Conservation (phyloP, 2,113 vertebrate species). For the Chamaea fasciata region DNA sequence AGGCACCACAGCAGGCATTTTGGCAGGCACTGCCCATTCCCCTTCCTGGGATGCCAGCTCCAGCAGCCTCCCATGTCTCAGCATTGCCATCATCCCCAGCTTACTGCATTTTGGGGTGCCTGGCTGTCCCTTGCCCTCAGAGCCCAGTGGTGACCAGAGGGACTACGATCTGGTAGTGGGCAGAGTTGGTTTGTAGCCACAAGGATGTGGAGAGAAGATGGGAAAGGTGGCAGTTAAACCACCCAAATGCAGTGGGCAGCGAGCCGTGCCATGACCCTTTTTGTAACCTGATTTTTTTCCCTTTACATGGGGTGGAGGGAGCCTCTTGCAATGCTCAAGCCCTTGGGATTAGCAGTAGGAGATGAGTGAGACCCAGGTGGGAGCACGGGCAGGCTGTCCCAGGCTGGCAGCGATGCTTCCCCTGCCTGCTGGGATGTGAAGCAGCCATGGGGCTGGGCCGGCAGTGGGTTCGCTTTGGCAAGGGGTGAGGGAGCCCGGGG, state of each 20-base stretch:
- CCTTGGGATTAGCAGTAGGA: not conserved
- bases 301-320: not conserved
- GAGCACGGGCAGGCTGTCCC: rapidly evolving
- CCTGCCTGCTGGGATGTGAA: not conserved
- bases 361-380: not conserved
- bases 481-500: not conserved
- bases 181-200: not conserved
- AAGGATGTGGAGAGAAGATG: not conserved
- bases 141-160: not conserved
- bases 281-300: not conserved
- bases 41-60: not conserved
- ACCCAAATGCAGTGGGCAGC: not conserved
- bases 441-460: not conserved
- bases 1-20: not conserved
- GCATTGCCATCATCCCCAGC: not conserved
- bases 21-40: not conserved
- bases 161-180: not conserved
- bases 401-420: not conserved
- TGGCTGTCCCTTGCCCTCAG: not conserved
- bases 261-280: not conserved
- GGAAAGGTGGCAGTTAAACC: not conserved
- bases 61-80: not conserved
- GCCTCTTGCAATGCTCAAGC: not conserved
- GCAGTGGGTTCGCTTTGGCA: not conserved
- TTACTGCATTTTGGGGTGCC: not conserved